Base-by-base conservation (phyloP, 2,888 invertebrate genomes). In the Scrobipalpa atriplicella region DNA sequence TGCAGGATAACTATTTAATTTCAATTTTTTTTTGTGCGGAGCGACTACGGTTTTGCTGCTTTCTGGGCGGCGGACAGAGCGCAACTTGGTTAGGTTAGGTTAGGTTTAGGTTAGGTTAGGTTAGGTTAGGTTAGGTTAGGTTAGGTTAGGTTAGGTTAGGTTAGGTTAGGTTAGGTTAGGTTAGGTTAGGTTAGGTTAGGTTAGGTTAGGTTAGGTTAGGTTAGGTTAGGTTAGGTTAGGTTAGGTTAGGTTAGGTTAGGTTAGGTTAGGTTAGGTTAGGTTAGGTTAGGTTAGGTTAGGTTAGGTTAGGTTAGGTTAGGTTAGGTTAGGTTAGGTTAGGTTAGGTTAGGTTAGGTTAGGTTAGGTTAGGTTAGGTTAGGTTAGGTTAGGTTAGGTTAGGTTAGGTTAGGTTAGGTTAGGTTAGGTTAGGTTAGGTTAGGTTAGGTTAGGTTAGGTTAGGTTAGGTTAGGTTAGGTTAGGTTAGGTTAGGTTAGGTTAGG, bases 241-340 rank as follows among this genome's bases (percentile, higher is more conserved):
- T 68, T 71, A 66, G 69, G 71, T 70, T 70, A 64, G 68, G 68
- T 70, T 70, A 66, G 70, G 70, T 70, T 71, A 66, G 70, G 72
- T 73, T 72, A 71, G 72, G 72, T 72, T 72, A 73, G 71, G 72
- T 72, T 70, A 71, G 72, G 70, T 72, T 69, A 66, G 67, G 61
- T 64, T 66, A 66, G 66, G 66, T 66, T 66, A n/a, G n/a, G n/a
- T n/a, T n/a, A n/a, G n/a, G n/a, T n/a, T n/a, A n/a, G n/a, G n/a
- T n/a, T n/a, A n/a, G n/a, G n/a, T n/a, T n/a, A n/a, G n/a, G n/a
- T n/a, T n/a, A n/a, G n/a, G n/a, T n/a, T n/a, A n/a, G n/a, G n/a
- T n/a, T n/a, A n/a, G n/a, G n/a, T n/a, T n/a, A n/a, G n/a, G n/a
- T n/a, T n/a, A n/a, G n/a, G n/a, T n/a, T n/a, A n/a, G n/a, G n/a